These are phyloP conservation scores for Leptonema lineaticorne DNA, from an alignment of 1,140 invertebrate species.

Conservation along the genomic window DNA sequence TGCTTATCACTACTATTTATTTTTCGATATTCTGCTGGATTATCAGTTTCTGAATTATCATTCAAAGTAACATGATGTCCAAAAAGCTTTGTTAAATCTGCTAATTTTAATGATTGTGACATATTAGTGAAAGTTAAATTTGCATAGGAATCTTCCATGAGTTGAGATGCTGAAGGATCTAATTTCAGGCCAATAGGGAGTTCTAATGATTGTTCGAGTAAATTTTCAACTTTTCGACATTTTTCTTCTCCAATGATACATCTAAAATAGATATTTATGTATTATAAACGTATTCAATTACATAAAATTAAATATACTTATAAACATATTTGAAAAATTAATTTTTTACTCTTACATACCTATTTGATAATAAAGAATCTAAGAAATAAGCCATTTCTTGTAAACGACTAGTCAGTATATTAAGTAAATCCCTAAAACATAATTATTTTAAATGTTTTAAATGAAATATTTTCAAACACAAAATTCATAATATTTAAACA, in stretches of 20 bases:
- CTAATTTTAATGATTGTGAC: slow-evolving; percentile 51
- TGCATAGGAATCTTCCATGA: slow-evolving; percentile 50
- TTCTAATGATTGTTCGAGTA: slow-evolving; percentile 54
- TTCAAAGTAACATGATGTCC: slow-evolving; percentile 48
- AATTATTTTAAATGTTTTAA: slow-evolving; percentile 11
- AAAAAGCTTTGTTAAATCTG: slow-evolving; percentile 54
- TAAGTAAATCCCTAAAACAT: slow-evolving; percentile 47
- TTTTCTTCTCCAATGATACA: slow-evolving; percentile 56
- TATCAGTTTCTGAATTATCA: background rate
- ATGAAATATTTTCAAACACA: background rate
- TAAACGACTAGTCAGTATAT: slow-evolving; percentile 62
- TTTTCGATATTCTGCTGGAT: background rate
- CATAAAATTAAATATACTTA: background rate
- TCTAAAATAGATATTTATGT: slow-evolving; percentile 41
- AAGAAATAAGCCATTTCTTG: slow-evolving; percentile 72
- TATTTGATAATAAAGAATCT: slow-evolving; percentile 68
- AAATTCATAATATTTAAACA: background rate
- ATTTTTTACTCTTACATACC: slow-evolving; percentile 49
- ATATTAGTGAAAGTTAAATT: slow-evolving; percentile 49
- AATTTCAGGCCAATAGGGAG: slow-evolving; percentile 52
- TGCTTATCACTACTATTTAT: background rate
- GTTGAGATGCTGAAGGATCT: slow-evolving; percentile 49
- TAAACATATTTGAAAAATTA: background rate
- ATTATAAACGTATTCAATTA: too few relatives aligned
- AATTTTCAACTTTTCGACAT: slow-evolving; percentile 53